Base-by-base conservation (phyloP, 1,140 invertebrate species). In the Saccostrea glomerata region DNA sequence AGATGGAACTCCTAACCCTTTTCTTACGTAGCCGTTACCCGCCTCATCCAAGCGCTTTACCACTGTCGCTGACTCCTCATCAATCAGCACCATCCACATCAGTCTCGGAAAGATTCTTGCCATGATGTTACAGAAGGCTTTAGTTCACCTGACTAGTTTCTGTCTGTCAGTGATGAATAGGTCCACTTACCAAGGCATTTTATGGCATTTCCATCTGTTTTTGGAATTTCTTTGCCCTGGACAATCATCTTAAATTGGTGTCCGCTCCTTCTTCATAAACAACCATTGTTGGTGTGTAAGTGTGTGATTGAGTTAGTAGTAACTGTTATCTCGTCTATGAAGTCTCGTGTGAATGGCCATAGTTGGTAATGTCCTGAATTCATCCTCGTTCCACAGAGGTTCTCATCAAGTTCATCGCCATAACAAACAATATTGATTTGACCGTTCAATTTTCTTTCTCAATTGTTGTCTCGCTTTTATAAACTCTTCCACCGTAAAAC, bases 1-100 rank as follows among this genome's bases (percentile, higher is more conserved):
- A n/a, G n/a, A n/a, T 87, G 73, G 86, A 56, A 87, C 86, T 40
- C 86, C 73, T 87, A 82, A 25, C 86, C 73, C 82, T 82, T 55
- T 82, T 54, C 85, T 17, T 23, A 58, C 9, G 73, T 58, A 36
- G 7, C 86, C 56, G 30, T 87, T 86, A 6, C 77, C 54, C 83
- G 15, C 58, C 83, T 55, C 85, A 20, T 89, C 87, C 66, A 70
- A 25, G 23, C 60, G 7, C 23, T 70, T 7, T 15, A 88, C 85
- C 13, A 3, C 25, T 56, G 86, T 84, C 6, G 77, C 25, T 30
- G 88, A 2, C 25, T 88, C 55, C 56, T 86, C 87, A 84, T 89
- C 88, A 17, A 88, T 85, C 70, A 88, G 13, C 58, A 88, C 20
- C 20, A 60, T 15, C 85, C 58, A 89, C 25, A 66, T 88, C 70